phyloP scores from a whole-genome alignment of 2,113 vertebrate species.

The Chauna torquata region DNA sequence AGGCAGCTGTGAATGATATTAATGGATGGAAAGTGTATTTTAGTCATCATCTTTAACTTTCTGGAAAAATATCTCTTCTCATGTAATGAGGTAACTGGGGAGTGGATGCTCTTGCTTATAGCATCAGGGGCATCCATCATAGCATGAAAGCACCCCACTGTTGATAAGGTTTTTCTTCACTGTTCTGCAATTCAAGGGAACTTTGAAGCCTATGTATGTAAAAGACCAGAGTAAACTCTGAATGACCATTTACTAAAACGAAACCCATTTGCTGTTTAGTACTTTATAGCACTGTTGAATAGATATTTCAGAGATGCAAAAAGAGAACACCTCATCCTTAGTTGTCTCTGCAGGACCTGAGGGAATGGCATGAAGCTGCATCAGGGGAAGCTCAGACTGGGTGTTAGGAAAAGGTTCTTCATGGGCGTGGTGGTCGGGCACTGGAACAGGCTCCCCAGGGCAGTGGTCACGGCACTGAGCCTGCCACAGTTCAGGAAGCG shows the following conservation, averaged over 20 bases:
- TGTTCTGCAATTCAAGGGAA: background rate
- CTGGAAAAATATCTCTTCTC: background rate
- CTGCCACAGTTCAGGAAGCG: too few relatives aligned
- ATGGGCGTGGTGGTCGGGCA: too few relatives aligned
- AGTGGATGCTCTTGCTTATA: background rate
- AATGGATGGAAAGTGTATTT: constrained; percentile 8
- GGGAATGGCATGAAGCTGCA: too few relatives aligned
- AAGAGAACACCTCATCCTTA: background rate
- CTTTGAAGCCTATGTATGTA: background rate
- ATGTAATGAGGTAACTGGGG: background rate
- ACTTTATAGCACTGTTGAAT: background rate
- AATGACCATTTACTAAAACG: background rate
- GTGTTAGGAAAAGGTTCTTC: too few relatives aligned
- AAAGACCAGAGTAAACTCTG: background rate
- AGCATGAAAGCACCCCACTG: background rate
- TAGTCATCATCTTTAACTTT: background rate
- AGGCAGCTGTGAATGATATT: background rate
- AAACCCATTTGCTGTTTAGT: background rate
- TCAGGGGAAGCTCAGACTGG: too few relatives aligned
- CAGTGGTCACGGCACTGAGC: too few relatives aligned
- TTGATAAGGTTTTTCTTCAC: background rate
- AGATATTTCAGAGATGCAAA: background rate
- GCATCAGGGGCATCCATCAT: background rate
- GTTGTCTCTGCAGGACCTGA: background rate
- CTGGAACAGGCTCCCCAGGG: too few relatives aligned